phyloP scores from a whole-genome alignment of 1,140 invertebrate species.

The Zaprionus ornatus region DNA sequence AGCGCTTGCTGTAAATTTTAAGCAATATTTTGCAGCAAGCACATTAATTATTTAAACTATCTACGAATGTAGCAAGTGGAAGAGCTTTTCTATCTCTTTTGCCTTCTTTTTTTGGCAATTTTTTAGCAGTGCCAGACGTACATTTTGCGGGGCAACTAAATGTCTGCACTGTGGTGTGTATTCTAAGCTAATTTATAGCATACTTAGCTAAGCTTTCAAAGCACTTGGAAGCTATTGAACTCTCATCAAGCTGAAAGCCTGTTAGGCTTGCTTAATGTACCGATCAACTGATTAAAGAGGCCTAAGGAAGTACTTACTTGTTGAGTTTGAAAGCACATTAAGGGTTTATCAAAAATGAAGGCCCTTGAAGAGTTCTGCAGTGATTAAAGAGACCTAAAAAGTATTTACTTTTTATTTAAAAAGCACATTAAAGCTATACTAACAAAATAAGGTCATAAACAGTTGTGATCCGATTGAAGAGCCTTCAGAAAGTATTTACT shows the following conservation, averaged over 20 bases:
- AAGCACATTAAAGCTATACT: too few relatives aligned
- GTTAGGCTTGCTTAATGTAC: neutral
- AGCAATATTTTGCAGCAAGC: constrained; percentile 54
- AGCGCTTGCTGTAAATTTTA: constrained; percentile 15
- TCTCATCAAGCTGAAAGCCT: neutral
- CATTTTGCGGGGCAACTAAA: neutral
- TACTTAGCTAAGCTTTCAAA: neutral
- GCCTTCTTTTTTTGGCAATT: constrained; percentile 13
- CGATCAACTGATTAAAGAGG: neutral
- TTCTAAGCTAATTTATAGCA: neutral
- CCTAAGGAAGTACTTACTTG: neutral
- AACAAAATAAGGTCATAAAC: too few relatives aligned
- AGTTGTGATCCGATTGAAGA: too few relatives aligned
- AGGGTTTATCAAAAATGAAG: neutral
- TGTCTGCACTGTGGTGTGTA: constrained; percentile 25
- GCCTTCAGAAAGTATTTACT: too few relatives aligned
- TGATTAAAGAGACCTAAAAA: too few relatives aligned
- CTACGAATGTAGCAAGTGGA: constrained; percentile 66
- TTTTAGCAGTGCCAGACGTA: constrained; percentile 12
- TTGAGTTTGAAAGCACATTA: neutral
- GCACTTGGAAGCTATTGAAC: neutral
- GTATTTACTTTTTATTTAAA: too few relatives aligned
- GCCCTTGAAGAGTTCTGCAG: too few relatives aligned
- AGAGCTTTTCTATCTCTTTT: constrained; percentile 30
- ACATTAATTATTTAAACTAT: constrained; percentile 81